Conservation (phyloP, 2,113 vertebrate species). For the Urocynchramus pylzowi region DNA sequence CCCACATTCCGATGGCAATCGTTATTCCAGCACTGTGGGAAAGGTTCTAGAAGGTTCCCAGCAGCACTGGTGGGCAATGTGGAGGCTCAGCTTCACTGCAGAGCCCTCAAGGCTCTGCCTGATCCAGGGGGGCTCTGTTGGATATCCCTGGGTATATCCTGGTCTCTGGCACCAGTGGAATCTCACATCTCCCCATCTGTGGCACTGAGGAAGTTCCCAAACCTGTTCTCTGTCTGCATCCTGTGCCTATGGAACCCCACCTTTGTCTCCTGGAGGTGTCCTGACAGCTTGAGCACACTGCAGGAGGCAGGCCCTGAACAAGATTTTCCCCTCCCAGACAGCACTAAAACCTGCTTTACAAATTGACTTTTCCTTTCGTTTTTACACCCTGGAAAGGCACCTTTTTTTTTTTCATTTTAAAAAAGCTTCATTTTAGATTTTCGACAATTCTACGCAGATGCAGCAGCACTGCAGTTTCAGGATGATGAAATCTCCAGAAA, state of each 20-base stretch:
- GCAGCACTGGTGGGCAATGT: rapidly evolving
- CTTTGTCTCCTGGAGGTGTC: neutral
- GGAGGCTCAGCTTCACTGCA: neutral
- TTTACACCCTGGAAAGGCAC: rapidly evolving
- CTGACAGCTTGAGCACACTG: neutral
- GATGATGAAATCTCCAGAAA: neutral
- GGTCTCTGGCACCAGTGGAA: rapidly evolving
- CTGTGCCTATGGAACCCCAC: rapidly evolving
- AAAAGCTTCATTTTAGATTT: neutral
- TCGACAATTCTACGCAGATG: rapidly evolving
- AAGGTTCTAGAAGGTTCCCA: neutral
- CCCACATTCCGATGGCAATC: neutral
- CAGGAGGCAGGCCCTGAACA: neutral
- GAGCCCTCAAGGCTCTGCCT: neutral
- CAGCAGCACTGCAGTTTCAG: neutral
- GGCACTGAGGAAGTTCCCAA: neutral
- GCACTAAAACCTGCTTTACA: neutral
- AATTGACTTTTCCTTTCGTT: neutral
- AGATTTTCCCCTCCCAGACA: too few relatives aligned
- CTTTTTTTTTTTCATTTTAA: neutral
- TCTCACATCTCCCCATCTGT: rapidly evolving
- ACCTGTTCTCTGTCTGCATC: neutral
- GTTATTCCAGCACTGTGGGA: neutral
- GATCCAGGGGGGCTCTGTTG: neutral
- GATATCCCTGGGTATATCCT: neutral